A percentile compares a stretch with the other conserved stretches of the same genome.
Conservation (phyloP, 2,888 invertebrate species). For the Timandra comae region DNA sequence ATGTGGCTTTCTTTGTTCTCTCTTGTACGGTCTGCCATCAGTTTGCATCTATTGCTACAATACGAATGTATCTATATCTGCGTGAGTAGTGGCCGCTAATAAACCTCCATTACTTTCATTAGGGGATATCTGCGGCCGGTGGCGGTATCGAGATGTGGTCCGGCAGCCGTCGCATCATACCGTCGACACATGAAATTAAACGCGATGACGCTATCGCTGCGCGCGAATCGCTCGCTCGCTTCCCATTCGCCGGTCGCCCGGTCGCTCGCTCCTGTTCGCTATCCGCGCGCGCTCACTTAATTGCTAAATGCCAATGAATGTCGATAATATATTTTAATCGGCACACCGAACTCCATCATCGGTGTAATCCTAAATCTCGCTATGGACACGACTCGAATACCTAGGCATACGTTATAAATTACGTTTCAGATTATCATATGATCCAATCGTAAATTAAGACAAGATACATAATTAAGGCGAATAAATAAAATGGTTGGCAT, state of each 20-base stretch:
- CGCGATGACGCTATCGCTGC: conserved; percentile 70
- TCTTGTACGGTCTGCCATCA: conserved; percentile 65
- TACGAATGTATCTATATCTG: conserved; percentile 46
- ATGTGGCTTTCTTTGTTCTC: conserved; percentile 76
- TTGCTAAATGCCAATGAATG: conserved; percentile 69
- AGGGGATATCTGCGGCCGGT: conserved; percentile 69
- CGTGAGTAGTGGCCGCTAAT: conserved; percentile 58
- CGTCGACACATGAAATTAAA: conserved; percentile 71
- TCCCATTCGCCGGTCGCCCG: conserved; percentile 33
- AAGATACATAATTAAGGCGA: conserved; percentile 77
- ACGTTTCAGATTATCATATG: conserved; percentile 74
- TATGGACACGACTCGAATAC: conserved; percentile 72
- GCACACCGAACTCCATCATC: conserved; percentile 52
- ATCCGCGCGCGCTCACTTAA: conserved; percentile 56
- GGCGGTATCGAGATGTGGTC: conserved; percentile 68
- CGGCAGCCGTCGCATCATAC: conserved; percentile 52
- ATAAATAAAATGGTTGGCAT: conserved; percentile 78
- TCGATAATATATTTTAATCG: conserved; percentile 69
- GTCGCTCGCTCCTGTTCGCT: conserved; percentile 35
- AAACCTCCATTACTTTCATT: conserved; percentile 76
- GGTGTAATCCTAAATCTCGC: conserved; percentile 71
- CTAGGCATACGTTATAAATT: conserved; percentile 74
- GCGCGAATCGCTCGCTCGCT: conserved; percentile 50
- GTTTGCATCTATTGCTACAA: conserved; percentile 61
- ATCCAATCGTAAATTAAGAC: conserved; percentile 78